Evolutionary conservation across 2,888 invertebrate species (phyloP).

Genomic region (Suillia variegata): DNA sequence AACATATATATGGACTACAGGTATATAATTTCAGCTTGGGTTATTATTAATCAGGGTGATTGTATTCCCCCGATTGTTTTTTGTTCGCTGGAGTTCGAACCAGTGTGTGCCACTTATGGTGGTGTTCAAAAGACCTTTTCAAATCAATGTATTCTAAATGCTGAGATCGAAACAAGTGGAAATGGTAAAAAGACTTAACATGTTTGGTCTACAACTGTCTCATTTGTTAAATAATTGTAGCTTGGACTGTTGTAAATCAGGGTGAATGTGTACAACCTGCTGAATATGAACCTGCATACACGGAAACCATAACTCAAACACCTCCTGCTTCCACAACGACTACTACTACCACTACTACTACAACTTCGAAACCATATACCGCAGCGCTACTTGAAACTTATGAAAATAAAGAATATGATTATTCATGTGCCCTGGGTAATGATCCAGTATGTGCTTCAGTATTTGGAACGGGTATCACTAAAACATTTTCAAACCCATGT

Average conservation of each 20-base stretch:
- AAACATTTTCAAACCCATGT: slow-evolving; percentile 11
- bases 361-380: too few relatives aligned
- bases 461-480: background rate
- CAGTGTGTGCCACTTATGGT: slow-evolving; percentile 9
- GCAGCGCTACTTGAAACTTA: too few relatives aligned
- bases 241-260: slow-evolving; percentile 18
- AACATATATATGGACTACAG: too few relatives aligned
- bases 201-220: background rate
- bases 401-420: too few relatives aligned
- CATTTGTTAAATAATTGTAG: slow-evolving; percentile 3
- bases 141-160: background rate
- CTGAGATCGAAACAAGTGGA: background rate
- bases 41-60: too few relatives aligned
- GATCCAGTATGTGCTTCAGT: slow-evolving; percentile 11
- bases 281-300: background rate
- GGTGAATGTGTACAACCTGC: slow-evolving; percentile 17
- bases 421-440: slow-evolving; percentile 6
- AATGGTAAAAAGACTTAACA: slow-evolving; percentile 8
- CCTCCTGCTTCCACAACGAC: too few relatives aligned
- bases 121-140: background rate
- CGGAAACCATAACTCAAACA: too few relatives aligned
- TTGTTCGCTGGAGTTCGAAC: too few relatives aligned
- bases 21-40: too few relatives aligned
- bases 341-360: too few relatives aligned
- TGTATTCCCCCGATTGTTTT: too few relatives aligned